These are phyloP conservation scores for Thysanoteuthis rhombus DNA, from an alignment of 2,888 invertebrate genomes.

Conservation along the genomic window DNA sequence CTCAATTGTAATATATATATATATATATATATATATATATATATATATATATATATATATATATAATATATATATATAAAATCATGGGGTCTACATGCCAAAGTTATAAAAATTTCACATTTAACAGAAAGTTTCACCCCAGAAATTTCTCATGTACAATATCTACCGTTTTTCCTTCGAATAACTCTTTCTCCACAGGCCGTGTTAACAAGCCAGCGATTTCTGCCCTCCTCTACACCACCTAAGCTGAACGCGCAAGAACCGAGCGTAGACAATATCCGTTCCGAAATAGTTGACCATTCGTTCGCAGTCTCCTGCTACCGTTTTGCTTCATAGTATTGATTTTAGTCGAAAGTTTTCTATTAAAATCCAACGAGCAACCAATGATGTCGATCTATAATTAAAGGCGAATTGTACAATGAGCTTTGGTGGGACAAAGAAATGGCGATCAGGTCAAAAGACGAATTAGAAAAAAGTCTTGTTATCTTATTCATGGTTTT, in stretches of 20 bases:
- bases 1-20: no score
- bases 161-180: no score
- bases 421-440: neutral
- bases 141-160: no score
- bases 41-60: no score
- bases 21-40: no score
- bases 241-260: neutral
- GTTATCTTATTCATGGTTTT: neutral
- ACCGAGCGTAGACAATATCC: neutral
- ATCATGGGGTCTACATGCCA: no score
- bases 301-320: neutral
- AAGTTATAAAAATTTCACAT: no score
- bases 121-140: no score
- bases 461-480: neutral
- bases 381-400: neutral
- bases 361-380: neutral
- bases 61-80: no score
- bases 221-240: neutral
- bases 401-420: neutral
- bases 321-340: neutral
- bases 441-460: neutral
- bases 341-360: neutral
- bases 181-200: no score
- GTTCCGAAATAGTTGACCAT: neutral
- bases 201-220: neutral